Evolutionary conservation across 2,797 vertebrate genomes (phyloP), one percentile per base, ranked within the genome.

Genomic region (Sylvia borin): DNA sequence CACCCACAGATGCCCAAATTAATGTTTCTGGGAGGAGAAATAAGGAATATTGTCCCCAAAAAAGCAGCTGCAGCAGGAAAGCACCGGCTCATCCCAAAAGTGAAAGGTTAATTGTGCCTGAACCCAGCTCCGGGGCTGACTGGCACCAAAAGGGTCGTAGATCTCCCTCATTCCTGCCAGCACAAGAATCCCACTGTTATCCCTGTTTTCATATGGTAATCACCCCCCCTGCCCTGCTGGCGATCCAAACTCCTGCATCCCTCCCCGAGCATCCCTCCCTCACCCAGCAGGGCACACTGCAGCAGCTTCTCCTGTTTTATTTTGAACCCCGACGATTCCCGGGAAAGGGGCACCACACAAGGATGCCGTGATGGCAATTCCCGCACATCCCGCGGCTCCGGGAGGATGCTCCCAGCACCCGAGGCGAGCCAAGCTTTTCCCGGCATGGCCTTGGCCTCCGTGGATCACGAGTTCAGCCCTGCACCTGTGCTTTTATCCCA

Each of bases 121-220:
- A 76, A 60, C 42, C 38, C 92, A 45, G 90, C 68, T 90, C 71
- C 12, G 91, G 95, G 90, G 60, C 93, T 79, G 64, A 72, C 95
- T 97, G 96, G 97, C 97, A 93, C 80, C 81, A 55, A 55, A 84
- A 54, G 42, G 94, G 91, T 32, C 42, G 80, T 48, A 47, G 43
- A 90, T 90, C 91, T 91, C 93, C 64, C 32, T 32, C 26, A 21
- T 5, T 38, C 43, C 93, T 73, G 85, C 90, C 91, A 0, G n/a
- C 82, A 97, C 97, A 97, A 96, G 95, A 92, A 94, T 86, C 91
- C 91, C 93, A 94, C 94, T 97, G 96, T 97, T 85, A 64, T 4
- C 73, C 22, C 40, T 3, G 67, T 89, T 97, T 97, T 97, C 97
- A 95, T 93, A 97, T 96, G 96, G 36, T 73, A 97, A 97, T 96